Base-by-base conservation (phyloP, 2,797 vertebrate genomes). In the Chloroceryle inda region DNA sequence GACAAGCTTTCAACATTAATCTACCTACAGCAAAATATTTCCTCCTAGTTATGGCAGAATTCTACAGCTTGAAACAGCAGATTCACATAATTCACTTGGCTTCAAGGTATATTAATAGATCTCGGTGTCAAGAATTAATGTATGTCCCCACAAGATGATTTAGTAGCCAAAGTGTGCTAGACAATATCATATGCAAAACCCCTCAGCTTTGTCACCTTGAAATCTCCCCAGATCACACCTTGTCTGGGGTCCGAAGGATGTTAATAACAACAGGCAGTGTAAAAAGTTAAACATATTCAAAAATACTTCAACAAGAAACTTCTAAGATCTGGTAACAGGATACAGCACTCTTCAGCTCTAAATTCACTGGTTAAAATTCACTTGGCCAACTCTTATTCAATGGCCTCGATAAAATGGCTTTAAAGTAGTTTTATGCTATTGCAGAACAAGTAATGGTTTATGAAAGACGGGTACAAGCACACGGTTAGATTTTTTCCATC, bases 1-100 rank as follows among this genome's bases (percentile, higher is more conserved):
- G 89, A 94, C 90, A 96, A 96, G 73, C 95, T 95, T 97, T 97
- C 94, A 97, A 85, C 93, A 94, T 95, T 91, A 85, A 96, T 97
- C 89, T 94, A 91, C 91, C 92, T 89, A 93, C 21, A 85, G 86
- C 61, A 94, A 96, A 95, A 95, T 88, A 94, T 94, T 94, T 97
- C 80, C 90, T 92, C 76, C 81, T 94, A 87, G 88, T 94, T 95
- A 88, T 88, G 94, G 92, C 94, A 94, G 91, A 91, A 96, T 91
- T 96, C 88, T 91, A 68, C 91, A 97, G 86, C 94, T 96, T 85
- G 73, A 95, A 96, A 93, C 61, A 92, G 80, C 68, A 63, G 47
- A 90, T 91, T 84, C 92, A 89, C 87, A 94, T 96, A 96, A 96
- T 69, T 95, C 93, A 94, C 83, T 96, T 52, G 68, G 73, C 52